Base-by-base conservation (phyloP, 2,888 invertebrate genomes). In the Eupithecia pulchellata region DNA sequence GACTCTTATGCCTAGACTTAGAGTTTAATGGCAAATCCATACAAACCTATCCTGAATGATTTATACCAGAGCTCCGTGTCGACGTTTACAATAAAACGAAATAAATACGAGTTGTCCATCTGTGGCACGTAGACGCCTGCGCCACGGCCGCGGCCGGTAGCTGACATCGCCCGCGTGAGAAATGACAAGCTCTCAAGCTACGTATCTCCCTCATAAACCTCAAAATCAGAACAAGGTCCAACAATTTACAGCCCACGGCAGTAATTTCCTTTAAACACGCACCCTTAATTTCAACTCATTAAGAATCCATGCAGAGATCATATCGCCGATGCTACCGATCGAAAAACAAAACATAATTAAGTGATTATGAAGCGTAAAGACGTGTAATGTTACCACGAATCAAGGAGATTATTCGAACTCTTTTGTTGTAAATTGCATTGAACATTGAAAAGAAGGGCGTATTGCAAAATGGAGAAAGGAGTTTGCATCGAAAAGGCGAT, bases 401-500 rank as follows among this genome's bases (percentile, higher is more conserved):
- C 85, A 82, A 89, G 86, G 88, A 87, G 86, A 32, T 60, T 30
- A 30, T 30, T 11, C n/a, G n/a, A 86, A 88, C 84, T 86, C 86
- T 87, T 90, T 89, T 89, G 87, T 89, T 86, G 79, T 80, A 84
- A 64, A 55, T 52, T 58, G 63, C 62, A 20, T 52, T 36, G 85
- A 86, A 82, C 77, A 81, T 83, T 83, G 82, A 76, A 81, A 91
- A 91, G 87, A 91, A 92, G 91, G 91, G 89, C 91, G 84, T 52
- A 78, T 90, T 90, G 86, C 90, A 85, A 90, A 91, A 91, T 89
- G 91, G 92, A 92, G 92, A 92, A 93, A 93, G 92, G 93, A 89
- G 90, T 84, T 87, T 89, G 89, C 84, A 89, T 88, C 89, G 89
- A 87, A 89, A 90, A 89, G 83, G 88, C 89, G 89, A 88, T 82